These are phyloP conservation scores for Euproctis similis DNA, from an alignment of 2,888 invertebrate species.

Conservation along the genomic window DNA sequence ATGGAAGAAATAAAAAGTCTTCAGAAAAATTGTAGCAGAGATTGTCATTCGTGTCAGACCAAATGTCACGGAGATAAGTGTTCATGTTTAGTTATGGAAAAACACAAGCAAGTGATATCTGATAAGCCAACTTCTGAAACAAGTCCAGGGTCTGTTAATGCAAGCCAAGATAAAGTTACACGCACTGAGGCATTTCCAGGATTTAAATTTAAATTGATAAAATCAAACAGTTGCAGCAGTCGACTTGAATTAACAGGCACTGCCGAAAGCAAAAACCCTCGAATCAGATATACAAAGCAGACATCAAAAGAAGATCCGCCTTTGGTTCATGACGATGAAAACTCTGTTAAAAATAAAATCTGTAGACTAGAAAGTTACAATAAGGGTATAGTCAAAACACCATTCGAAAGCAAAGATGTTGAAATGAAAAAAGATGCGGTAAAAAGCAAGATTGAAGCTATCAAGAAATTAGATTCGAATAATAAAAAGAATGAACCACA, in stretches of 20 bases:
- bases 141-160: slow-evolving; percentile 33
- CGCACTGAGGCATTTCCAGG: slow-evolving; percentile 73
- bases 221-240: slow-evolving; percentile 91
- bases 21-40: slow-evolving; percentile 68
- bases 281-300: slow-evolving; percentile 58
- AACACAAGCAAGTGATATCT: slow-evolving; percentile 47
- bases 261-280: slow-evolving; percentile 68
- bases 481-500: slow-evolving; percentile 21
- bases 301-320: slow-evolving; percentile 61
- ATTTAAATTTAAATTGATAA: slow-evolving; percentile 87
- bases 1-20: slow-evolving; percentile 81
- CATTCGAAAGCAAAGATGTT: slow-evolving; percentile 54
- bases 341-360: slow-evolving; percentile 71
- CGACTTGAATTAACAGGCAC: slow-evolving; percentile 86
- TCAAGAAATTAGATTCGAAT: slow-evolving; percentile 19
- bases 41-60: slow-evolving; percentile 67
- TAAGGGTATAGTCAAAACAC: slow-evolving; percentile 62
- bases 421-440: slow-evolving; percentile 36
- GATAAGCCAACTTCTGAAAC: slow-evolving; percentile 40
- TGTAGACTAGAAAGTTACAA: slow-evolving; percentile 68
- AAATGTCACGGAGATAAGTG: slow-evolving; percentile 70
- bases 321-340: slow-evolving; percentile 58
- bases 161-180: slow-evolving; percentile 43
- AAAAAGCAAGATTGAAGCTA: slow-evolving; percentile 28
- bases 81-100: slow-evolving; percentile 60